Base-by-base conservation (phyloP, 2,888 invertebrate genomes). In the Pterostichus madidus region DNA sequence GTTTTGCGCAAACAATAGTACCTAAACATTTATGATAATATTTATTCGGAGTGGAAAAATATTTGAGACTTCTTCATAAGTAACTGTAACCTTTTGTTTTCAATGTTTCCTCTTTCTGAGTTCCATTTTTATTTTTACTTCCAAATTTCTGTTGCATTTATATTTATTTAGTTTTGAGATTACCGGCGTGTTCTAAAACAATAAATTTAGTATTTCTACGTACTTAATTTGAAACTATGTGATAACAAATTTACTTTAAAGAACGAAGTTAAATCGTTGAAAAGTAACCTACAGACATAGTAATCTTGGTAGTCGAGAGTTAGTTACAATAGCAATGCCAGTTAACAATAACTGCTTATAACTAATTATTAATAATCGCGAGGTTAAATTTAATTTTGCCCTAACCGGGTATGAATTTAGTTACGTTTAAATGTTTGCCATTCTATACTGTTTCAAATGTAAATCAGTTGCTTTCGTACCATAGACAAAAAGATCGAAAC, bases 231-330 rank as follows among this genome's bases (percentile, higher is more conserved):
- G 49, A 75, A 71, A 75, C 31, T 75, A 44, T 75, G 75, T 75
- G 75, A 75, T 75, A 75, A 46, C 15, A 71, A 71, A 24, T 46
- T 71, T 71, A 46, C 44, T 71, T 64, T 35, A 35, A 64, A 64
- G 64, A 32, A 64, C 64, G 64, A 59, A 59, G 64, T 39, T 44
- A 17, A 17, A 56, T 24, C 75, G 32, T 52, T 49, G 49, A 75
- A 75, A 75, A 52, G 75, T 75, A 75, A 75, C 75, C 75, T 75
- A 75, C 52, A 75, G 75, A 75, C 75, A 46, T 64, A 64, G 64
- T 59, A 39, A 24, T 59, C 59, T 59, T 59, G 24, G 32, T 64
- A 64, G 64, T 49, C 49, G 49, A 64, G 32, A 56, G 13, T 31
- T 64, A 64, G 64, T n/a, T 49, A 64, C 64, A 39, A 64, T 64